phyloP scores from a whole-genome alignment of 2,888 invertebrate species.

The Geophilus truncorum region DNA sequence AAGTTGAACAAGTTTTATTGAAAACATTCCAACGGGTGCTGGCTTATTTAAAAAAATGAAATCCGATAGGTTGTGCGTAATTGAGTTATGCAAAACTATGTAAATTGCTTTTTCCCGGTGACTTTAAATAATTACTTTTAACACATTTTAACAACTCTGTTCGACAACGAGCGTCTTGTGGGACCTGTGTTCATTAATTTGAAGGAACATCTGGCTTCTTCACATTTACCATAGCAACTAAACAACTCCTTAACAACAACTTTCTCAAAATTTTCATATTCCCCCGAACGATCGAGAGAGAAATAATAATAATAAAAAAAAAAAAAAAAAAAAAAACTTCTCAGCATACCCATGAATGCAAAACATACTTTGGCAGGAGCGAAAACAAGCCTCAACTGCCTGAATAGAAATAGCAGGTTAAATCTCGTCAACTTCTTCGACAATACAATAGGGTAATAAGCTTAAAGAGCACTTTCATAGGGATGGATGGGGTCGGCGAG shows the following conservation, averaged over 20 bases:
- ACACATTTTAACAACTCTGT: background rate
- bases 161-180: background rate
- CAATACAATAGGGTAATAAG: background rate
- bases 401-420: constrained; percentile 10
- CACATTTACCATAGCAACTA: background rate
- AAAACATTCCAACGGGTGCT: too few relatives aligned
- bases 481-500: too few relatives aligned
- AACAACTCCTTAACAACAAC: background rate
- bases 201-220: background rate
- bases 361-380: background rate
- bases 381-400: background rate
- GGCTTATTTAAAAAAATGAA: background rate
- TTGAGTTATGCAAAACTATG: background rate
- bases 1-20: background rate
- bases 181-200: background rate
- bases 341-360: background rate
- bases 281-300: background rate
- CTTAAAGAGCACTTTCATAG: background rate
- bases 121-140: background rate
- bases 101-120: background rate
- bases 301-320: background rate
- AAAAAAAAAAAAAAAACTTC: too few relatives aligned
- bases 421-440: background rate
- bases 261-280: background rate
- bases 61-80: background rate